These are phyloP conservation scores for Camponotus floridanus DNA, from an alignment of 1,140 invertebrate species.

Conservation along the genomic window DNA sequence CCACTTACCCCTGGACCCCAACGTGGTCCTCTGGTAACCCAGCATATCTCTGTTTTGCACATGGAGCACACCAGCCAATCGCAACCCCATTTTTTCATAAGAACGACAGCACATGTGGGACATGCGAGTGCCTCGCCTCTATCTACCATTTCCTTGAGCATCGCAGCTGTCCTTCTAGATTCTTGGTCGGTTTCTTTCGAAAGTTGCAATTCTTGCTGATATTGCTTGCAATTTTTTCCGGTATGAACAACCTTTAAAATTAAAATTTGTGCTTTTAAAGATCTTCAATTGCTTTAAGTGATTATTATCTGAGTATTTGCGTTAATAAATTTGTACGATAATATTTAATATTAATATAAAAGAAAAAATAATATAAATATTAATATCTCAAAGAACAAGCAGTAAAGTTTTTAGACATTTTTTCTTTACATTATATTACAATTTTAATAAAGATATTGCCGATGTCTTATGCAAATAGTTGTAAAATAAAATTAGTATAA, in stretches of 20 bases:
- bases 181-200: constrained; percentile 89
- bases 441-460: constrained; percentile 11
- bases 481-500: constrained; percentile 16
- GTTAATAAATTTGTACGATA: neutral
- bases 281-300: neutral
- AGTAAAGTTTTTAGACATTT: constrained; percentile 24
- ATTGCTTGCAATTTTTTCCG: constrained; percentile 94
- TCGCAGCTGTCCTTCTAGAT: constrained; percentile 91
- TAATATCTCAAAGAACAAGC: neutral
- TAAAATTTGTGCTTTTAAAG: constrained; percentile 41
- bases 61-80: constrained; percentile 97
- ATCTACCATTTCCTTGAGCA: constrained; percentile 93
- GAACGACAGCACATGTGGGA: constrained; percentile 93
- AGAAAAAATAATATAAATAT: neutral
- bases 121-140: constrained; percentile 95
- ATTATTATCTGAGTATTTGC: neutral
- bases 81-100: constrained; percentile 98
- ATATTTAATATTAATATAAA: neutral
- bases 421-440: neutral
- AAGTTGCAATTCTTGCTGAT: constrained; percentile 91
- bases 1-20: constrained; percentile 92
- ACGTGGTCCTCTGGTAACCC: constrained; percentile 95
- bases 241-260: constrained; percentile 92
- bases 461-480: constrained; percentile 2
- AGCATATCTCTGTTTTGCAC: constrained; percentile 98